Conservation (phyloP, 1,140 invertebrate genomes). For the Heliconius himera region DNA sequence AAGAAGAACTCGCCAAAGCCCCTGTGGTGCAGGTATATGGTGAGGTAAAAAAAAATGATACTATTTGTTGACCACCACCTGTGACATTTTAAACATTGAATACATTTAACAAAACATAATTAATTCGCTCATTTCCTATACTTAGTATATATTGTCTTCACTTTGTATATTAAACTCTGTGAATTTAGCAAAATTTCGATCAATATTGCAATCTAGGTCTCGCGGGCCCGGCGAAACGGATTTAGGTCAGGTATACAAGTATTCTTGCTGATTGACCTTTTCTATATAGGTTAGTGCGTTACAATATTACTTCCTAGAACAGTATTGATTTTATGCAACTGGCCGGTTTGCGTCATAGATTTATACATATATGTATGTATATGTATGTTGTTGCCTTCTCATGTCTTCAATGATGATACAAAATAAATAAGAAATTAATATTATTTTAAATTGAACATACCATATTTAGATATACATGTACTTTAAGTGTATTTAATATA, state of each 20-base stretch:
- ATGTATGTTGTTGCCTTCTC: too few relatives aligned
- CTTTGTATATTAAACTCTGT: not conserved
- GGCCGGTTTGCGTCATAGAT: not conserved
- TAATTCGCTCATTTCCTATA: not conserved
- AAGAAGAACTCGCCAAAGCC: conserved; percentile 88
- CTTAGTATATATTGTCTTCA: not conserved
- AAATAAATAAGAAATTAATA: not conserved
- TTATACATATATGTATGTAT: not conserved
- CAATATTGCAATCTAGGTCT: conserved; percentile 48
- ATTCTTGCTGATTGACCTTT: conserved; percentile 33
- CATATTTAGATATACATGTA: not conserved
- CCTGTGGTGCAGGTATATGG: conserved; percentile 60
- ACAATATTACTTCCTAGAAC: conserved; percentile 21
- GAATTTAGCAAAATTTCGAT: conserved; percentile 29
- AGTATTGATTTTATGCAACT: conserved; percentile 14
- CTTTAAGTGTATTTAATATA: not conserved
- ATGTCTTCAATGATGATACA: not conserved
- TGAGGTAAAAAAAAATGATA: conserved; percentile 53
- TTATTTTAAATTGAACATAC: not conserved
- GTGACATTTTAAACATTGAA: not conserved
- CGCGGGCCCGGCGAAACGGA: conserved; percentile 35
- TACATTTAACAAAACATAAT: not conserved
- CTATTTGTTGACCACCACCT: not conserved
- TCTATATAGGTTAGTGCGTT: conserved; percentile 28
- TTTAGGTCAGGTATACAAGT: conserved; percentile 40